Base-by-base conservation (phyloP, 2,113 vertebrate species). In the Apeltes quadracus region DNA sequence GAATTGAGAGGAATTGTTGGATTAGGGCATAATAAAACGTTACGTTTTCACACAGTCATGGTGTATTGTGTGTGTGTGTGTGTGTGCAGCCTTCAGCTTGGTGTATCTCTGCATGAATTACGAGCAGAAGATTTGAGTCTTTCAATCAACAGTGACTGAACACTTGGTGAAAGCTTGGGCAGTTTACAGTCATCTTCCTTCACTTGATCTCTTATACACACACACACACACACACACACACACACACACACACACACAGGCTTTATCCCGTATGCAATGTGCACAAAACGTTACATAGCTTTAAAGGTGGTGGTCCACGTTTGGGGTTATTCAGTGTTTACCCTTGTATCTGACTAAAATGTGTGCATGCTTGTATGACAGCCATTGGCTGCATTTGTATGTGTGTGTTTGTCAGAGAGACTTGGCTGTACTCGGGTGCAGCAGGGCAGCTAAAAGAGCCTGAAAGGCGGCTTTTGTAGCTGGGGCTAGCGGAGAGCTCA, bases 381-480 rank as follows among this genome's bases (percentile, higher is more conserved):
- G 8, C 14, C 38, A 3, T 69, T 56, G 59, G 61, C 50, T 71
- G 74, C 54, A 13, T 88, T 65, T 83, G 51, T 78, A 12, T 2
- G 39, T 68, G 41, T 63, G 50, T 61, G 74, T 72, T 22, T 63
- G 78, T 16, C 61, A 36, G 51, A 34, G 76, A 46, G 69, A 59
- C 70, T 80, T 83, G 85, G 76, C 84, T 76, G 68, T 51, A 46
- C 59, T 61, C 48, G 82, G 76, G 82, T 86, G 83, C 75, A 88
- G 76, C 75, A 78, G 84, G 66, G 72, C 81, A 79, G 78, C 83
- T 71, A 73, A 80, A 51, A 81, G 69, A 72, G 51, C 70, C 84
- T 93, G 87, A 92, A 92, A 91, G 90, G 79, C 79, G 73, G 82
- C 85, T 92, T 90, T 92, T 92, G 88, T 91, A 81, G 84, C 82